Base-by-base conservation (phyloP, 2,888 invertebrate species). In the Trypoxylon attenuatum region DNA sequence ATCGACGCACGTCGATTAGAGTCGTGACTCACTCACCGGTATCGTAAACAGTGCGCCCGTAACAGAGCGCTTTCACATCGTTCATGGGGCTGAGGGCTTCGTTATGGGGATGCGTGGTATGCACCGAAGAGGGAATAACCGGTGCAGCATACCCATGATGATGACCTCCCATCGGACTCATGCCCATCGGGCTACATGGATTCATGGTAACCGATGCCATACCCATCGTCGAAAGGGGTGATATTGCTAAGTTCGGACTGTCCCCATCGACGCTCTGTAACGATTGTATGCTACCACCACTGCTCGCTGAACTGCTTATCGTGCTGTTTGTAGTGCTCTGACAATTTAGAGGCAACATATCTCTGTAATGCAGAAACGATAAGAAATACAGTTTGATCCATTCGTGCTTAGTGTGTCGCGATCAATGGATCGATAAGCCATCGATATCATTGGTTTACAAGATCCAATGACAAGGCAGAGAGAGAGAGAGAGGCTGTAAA, bases 111-210 rank as follows among this genome's bases (percentile, higher is more conserved):
- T 84, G 84, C 0, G 78, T 66, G 13, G 83, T 79, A 62, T 86
- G 86, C 23, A 82, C 81, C n/a, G 85, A 78, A 2, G 84, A 83
- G 5, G 86, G 84, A n/a, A 85, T 84, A 1, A 84, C 84, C 4
- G 86, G 80, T 6, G 84, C 78, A 3, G 84, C 79, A 70, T 86
- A 86, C 10, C 84, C 82, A 33, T 82, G 83, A 73, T 86, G 86
- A 64, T 83, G 85, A n/a, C 80, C 73, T 6, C 79, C 81, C 84
- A 85, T 84, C n/a, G 85, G 82, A 46, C 84, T 83, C 82, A 84
- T 83, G 6, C 84, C 82, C 77, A 84, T 79, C 8, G 84, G 83
- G 60, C 84, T 85, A 60, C 84, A 84, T 15, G 82, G 79, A 45
- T 83, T 83, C 71, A 82, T 78, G 2, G 75, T 81, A 2, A 82